Base-by-base conservation (phyloP, 2,797 vertebrate species). In the Ceryle rudis region DNA sequence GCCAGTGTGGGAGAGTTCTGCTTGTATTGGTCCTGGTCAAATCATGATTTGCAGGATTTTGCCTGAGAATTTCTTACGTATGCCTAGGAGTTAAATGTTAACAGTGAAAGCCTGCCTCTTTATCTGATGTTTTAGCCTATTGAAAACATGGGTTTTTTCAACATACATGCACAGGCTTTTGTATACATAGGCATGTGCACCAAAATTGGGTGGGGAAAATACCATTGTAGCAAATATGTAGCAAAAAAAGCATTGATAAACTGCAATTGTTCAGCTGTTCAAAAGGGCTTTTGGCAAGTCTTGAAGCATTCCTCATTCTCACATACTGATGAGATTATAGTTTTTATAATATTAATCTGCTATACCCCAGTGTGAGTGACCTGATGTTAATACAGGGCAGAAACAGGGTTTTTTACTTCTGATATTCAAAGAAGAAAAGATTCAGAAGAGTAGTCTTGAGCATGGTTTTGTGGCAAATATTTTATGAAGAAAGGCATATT, bases 21-120 rank as follows among this genome's bases (percentile, higher is more conserved):
- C 29, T 84, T 64, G 71, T 86, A 42, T 44, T 67, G 81, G 62
- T 91, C 49, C 67, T 78, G 46, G 65, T 17, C 83, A 91, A 71
- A 39, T 9, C 31, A 35, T 2, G 0, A 19, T 83, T 73, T 84
- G 58, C 28, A 39, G 19, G 29, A 5, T 41, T 66, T 86, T 70
- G 39, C 44, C 42, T 42, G 8, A 44, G 49, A 44, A 22, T 25
- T 64, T 49, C 9, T 2, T 22, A 26, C 10, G 14, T 67, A 22
- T 85, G 61, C 54, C 52, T 41, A 19, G 22, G 33, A 12, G 58
- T 37, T 57, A 39, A 60, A 37, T 22, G 42, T 51, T 46, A 62
- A 19, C 22, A 57, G 17, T 5, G 49, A 65, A 46, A 81, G 51
- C 28, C 47, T 52, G 3, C 4, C 33, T 72, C 35, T 60, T 54